Percentiles rank a stretch among this genome's conserved stretches.
Conservation (phyloP, 2,797 vertebrate genomes). For the Hippoglossus hippoglossus region DNA sequence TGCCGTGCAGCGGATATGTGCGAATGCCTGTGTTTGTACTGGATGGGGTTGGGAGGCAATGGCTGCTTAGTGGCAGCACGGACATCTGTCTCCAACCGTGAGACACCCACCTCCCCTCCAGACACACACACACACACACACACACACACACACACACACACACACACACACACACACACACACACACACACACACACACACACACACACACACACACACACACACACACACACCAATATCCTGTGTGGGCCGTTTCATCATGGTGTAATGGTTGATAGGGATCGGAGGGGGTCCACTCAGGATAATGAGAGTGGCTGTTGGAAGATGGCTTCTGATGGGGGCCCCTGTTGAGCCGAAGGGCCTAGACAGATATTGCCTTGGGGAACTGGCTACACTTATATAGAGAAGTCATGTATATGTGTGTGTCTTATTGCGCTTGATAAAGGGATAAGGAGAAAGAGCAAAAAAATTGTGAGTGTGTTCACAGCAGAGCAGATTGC, state of each 20-base stretch:
- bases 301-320: slow-evolving; percentile 80
- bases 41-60: slow-evolving; percentile 19
- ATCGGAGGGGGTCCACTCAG: slow-evolving; percentile 81
- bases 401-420: slow-evolving; percentile 13
- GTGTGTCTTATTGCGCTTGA: slow-evolving; percentile 32
- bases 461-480: slow-evolving; percentile 22
- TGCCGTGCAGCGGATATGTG: slow-evolving; percentile 42
- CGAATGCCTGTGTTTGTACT: slow-evolving; percentile 63
- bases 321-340: slow-evolving; percentile 61
- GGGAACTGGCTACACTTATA: slow-evolving; percentile 27
- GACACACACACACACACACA: slow-evolving; percentile 31
- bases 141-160: slow-evolving; percentile 32
- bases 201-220: slow-evolving; percentile 40
- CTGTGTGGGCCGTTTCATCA: slow-evolving; percentile 74
- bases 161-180: slow-evolving; percentile 31
- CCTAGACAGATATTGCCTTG: slow-evolving; percentile 56
- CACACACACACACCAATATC: slow-evolving; percentile 64
- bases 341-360: slow-evolving; percentile 48
- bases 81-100: slow-evolving; percentile 78
- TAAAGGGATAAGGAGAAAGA: slow-evolving; percentile 31
- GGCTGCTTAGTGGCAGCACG: slow-evolving; percentile 42
- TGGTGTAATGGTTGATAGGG: slow-evolving; percentile 75
- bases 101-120: slow-evolving; percentile 24
- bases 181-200: slow-evolving; percentile 30
- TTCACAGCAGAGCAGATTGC: slow-evolving; percentile 62